phyloP scores from a whole-genome alignment of 2,113 vertebrate genomes.

The Anarhynchus alexandrinus region DNA sequence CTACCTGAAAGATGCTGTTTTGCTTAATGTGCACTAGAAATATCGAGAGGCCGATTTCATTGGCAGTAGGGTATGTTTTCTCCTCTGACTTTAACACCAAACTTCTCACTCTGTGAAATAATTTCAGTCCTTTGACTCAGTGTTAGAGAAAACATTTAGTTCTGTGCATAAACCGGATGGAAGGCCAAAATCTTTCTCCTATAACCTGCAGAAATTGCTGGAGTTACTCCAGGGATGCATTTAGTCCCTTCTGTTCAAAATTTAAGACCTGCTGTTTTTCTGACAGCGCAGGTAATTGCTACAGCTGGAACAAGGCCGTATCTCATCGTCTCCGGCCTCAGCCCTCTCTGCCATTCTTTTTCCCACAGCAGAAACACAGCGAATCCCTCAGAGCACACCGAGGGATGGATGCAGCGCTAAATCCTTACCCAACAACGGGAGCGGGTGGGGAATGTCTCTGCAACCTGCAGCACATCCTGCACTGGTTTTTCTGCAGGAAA shows the following conservation, averaged over 20 bases:
- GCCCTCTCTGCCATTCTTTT: not conserved
- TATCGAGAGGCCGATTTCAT: not conserved
- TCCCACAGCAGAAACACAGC: not conserved
- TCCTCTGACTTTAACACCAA: not conserved
- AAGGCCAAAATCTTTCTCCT: not conserved
- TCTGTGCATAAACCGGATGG: not conserved
- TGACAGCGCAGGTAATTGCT: constrained; percentile 19
- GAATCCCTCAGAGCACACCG: not conserved
- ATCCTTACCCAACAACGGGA: accelerated
- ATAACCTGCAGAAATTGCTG: not conserved
- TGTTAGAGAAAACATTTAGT: not conserved
- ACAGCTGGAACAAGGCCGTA: constrained; percentile 18
- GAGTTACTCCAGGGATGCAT: constrained; percentile 24
- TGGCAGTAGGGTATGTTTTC: not conserved
- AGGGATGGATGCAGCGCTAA: not conserved
- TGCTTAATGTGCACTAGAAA: not conserved
- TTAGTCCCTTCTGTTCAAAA: constrained; percentile 51
- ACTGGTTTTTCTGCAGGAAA: not conserved
- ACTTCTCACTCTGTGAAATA: not conserved
- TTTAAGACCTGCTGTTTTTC: constrained; percentile 31
- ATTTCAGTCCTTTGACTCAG: not conserved
- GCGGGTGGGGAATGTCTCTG: not conserved
- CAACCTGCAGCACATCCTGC: not conserved
- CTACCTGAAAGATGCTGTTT: not conserved
- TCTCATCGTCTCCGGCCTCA: not conserved